phyloP scores from a whole-genome alignment of 1,140 invertebrate genomes.

The Zaprionus davidi region DNA sequence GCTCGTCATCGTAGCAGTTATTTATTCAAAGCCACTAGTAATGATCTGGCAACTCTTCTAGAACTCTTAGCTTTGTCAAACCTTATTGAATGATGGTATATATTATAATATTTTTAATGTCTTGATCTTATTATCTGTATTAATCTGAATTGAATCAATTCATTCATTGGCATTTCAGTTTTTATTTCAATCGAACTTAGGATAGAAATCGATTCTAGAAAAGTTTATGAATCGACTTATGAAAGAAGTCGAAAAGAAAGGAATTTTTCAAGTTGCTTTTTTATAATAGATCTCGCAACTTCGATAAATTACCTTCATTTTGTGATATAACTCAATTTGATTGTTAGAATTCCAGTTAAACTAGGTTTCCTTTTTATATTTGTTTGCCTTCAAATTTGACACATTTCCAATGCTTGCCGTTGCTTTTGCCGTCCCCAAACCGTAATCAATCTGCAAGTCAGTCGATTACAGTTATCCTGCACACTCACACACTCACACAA shows the following conservation, averaged over 20 bases:
- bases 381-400: constrained; percentile 52
- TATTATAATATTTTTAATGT: no score
- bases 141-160: background rate
- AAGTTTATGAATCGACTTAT: background rate
- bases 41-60: no score
- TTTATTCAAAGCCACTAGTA: no score
- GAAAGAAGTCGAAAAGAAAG: background rate
- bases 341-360: background rate
- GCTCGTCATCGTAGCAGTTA: no score
- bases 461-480: constrained; percentile 23
- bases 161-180: background rate
- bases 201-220: background rate
- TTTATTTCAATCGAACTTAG: no score
- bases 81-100: no score
- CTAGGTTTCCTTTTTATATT: background rate
- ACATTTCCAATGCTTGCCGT: constrained; percentile 58
- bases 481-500: constrained; percentile 5
- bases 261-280: background rate
- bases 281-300: background rate
- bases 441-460: constrained; percentile 61
- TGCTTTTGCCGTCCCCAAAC: constrained; percentile 3
- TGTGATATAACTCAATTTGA: background rate
- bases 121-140: no score
- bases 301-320: background rate
- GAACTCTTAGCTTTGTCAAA: no score